Base-by-base conservation (phyloP, 2,888 invertebrate species). In the Drosophila eohydei region DNA sequence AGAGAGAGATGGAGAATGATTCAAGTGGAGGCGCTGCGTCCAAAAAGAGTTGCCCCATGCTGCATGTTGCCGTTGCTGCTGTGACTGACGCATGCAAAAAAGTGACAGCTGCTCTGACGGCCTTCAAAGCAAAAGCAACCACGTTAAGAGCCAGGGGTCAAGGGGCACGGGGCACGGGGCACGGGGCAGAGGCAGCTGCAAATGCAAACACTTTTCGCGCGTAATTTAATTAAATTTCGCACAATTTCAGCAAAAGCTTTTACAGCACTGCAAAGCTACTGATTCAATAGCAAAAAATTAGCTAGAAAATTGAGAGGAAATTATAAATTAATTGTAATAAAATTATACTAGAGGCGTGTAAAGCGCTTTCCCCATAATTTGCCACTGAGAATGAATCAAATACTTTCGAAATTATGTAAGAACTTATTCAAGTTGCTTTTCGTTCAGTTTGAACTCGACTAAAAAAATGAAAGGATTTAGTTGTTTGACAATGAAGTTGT, bases 141-240 rank as follows among this genome's bases (percentile, higher is more conserved):
- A 32, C 16, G 34, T 4, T 43, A 44, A 43, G 34, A 30, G 12
- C 3, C 8, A 2, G 41, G 11, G 14, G 1, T 32, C 16, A 14
- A 14, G 2, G 32, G 41, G 1, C 4, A 2, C n/a, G 3, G 26
- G 8, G 2, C 16, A 7, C 16, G 4, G 40, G 26, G 3, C 30
- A 14, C 5, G 41, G 14, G 4, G 2, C 14, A 3, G 28, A 6
- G 43, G 26, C 0, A 9, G 16, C 30, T 36, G 43, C 28, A 48
- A 72, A 62, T 67, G 78, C 78, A 83, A 76, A 89, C 84, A 88
- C 84, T 79, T 69, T 79, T 67, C 67, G 69, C 76, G 80, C 72
- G 74, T 56, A 71, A 87, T 73, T 77, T 87, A 89, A 85, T 85
- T 81, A 87, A 84, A 87, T 85, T 88, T 86, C 70, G 54, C 68